Conservation (phyloP, 2,797 vertebrate genomes). For the Adrianichthys oophorus region DNA sequence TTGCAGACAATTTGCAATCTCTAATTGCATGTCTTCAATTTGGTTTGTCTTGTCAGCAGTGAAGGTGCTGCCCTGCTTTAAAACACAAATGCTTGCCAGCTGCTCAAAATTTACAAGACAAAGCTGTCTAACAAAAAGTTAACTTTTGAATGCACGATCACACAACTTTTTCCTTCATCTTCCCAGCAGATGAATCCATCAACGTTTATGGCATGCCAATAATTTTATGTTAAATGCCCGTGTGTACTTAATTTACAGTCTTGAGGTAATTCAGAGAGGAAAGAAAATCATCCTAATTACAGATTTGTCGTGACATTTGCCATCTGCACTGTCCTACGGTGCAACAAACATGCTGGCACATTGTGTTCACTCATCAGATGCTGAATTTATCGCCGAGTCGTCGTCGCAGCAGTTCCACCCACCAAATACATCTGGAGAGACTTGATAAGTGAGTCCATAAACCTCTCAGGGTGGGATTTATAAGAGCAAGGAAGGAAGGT, state of each 20-base stretch:
- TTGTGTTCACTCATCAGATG: slow-evolving; percentile 42
- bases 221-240: slow-evolving; percentile 1
- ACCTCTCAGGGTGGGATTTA: slow-evolving; percentile 66
- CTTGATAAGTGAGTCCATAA: slow-evolving; percentile 67
- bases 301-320: slow-evolving; percentile 42
- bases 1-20: background rate
- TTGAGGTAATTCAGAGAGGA: slow-evolving; percentile 7
- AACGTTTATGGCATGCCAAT: slow-evolving; percentile 3
- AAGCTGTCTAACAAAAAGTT: background rate
- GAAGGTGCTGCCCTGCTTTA: no score
- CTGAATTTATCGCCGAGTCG: slow-evolving; percentile 53
- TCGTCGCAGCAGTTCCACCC: slow-evolving; percentile 53
- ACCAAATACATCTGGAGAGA: slow-evolving; percentile 52
- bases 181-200: background rate
- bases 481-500: slow-evolving; percentile 66
- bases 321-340: slow-evolving; percentile 20
- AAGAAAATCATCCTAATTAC: slow-evolving; percentile 29
- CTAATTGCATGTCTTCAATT: background rate
- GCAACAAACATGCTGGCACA: slow-evolving; percentile 16
- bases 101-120: background rate
- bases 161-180: background rate
- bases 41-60: background rate
- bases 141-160: background rate
- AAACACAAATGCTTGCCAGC: background rate
- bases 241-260: slow-evolving; percentile 6